phyloP scores from a whole-genome alignment of 2,113 vertebrate species.

The Onychorhynchus coronatus region DNA sequence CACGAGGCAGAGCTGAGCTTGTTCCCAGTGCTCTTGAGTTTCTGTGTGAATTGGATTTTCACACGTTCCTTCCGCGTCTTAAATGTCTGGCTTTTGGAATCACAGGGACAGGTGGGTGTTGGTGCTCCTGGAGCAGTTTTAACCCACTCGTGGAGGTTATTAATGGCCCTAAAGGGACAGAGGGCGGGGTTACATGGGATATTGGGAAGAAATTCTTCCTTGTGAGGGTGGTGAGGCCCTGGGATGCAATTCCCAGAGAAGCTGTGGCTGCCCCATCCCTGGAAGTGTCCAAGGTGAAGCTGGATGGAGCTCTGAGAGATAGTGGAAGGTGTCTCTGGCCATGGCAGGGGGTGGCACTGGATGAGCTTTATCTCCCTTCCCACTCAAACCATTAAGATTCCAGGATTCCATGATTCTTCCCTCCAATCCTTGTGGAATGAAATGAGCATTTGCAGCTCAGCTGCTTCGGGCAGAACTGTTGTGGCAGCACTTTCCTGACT shows the following conservation, averaged over 20 bases:
- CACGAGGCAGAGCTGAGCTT: not conserved
- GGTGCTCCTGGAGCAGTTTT: not conserved
- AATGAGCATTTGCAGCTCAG: not conserved
- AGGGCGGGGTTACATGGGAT: not conserved
- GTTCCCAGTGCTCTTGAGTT: not conserved
- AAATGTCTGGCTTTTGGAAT: not conserved
- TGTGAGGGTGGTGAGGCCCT: not conserved
- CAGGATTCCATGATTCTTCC: not conserved
- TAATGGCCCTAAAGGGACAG: not conserved
- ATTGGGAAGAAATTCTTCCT: not conserved
- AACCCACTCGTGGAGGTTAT: not conserved
- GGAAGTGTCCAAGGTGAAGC: not conserved
- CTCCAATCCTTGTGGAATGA: not conserved
- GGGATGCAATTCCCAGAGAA: not conserved
- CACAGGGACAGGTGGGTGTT: fast-evolving
- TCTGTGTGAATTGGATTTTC: not conserved
- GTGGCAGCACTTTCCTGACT: not conserved
- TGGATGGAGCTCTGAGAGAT: not conserved
- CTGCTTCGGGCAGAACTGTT: not conserved
- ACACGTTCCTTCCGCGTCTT: not conserved
- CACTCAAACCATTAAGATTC: not conserved
- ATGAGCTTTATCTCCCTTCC: not conserved
- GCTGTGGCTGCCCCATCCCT: not conserved
- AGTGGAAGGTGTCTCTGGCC: not conserved
- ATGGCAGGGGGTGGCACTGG: not conserved